Conservation (phyloP, 2,797 vertebrate genomes). For the Girardinus metallicus region DNA sequence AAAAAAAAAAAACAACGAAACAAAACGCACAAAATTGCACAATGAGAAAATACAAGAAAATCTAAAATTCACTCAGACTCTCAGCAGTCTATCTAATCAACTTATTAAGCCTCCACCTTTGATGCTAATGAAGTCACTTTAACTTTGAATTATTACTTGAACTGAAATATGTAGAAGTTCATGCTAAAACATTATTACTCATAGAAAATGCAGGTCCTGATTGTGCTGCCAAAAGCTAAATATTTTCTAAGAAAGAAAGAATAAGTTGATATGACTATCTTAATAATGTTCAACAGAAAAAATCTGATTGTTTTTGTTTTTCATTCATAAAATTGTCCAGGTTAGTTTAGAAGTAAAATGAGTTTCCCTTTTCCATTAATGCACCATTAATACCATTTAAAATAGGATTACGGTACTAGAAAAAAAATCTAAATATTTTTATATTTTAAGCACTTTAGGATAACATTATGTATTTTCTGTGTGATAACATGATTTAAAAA, state of each 20-base stretch:
- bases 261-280: neutral
- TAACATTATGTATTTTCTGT: neutral
- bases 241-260: neutral
- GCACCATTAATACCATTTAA: neutral
- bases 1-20: fast-evolving
- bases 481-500: neutral
- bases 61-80: neutral
- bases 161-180: neutral
- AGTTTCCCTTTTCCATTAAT: neutral
- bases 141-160: neutral
- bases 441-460: neutral
- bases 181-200: neutral
- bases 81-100: neutral
- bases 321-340: neutral
- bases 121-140: neutral
- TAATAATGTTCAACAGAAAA: neutral
- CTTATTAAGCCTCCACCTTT: neutral
- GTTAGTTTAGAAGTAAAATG: neutral
- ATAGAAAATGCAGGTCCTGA: neutral
- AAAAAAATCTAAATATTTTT: neutral
- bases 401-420: neutral
- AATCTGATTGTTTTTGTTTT: neutral
- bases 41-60: neutral
- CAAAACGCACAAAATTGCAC: neutral
- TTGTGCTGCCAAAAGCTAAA: neutral